phyloP scores from a whole-genome alignment of 2,797 vertebrate genomes.

The Lerista edwardsae region DNA sequence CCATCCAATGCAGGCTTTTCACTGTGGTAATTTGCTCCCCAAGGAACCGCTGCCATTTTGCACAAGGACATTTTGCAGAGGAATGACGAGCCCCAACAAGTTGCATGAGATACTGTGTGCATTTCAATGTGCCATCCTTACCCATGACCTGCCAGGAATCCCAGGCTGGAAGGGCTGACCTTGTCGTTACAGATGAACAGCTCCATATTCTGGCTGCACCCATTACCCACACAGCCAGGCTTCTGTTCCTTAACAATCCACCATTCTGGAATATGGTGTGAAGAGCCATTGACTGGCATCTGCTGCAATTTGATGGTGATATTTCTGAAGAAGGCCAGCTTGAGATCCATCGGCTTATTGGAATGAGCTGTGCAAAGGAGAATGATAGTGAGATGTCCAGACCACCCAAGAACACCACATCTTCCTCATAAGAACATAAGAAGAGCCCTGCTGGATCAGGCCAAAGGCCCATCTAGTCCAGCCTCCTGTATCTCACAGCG shows the following conservation, averaged over 20 bases:
- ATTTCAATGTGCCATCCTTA: constrained; percentile 53
- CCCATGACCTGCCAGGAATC: constrained; percentile 85
- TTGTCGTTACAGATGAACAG: constrained; percentile 82
- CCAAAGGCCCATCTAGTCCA: too few species aligned
- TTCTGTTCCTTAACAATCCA: constrained; percentile 82
- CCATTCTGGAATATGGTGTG: constrained; percentile 72
- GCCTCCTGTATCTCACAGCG: too few species aligned
- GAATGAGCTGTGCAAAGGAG: constrained; percentile 61
- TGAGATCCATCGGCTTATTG: constrained; percentile 64
- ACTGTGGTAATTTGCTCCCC: neutral
- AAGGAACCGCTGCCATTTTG: neutral
- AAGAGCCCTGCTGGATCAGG: too few species aligned
- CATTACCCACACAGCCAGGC: constrained; percentile 48
- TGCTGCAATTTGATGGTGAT: constrained; percentile 78
- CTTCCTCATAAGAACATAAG: too few species aligned
- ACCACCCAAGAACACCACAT: neutral
- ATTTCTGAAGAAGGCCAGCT: constrained; percentile 80
- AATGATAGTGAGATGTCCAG: neutral
- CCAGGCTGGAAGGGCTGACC: constrained; percentile 85
- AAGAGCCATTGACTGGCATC: constrained; percentile 30
- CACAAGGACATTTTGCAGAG: neutral
- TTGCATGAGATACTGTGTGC: neutral
- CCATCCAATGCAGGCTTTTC: neutral
- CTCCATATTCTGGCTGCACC: constrained; percentile 76
- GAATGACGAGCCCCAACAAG: neutral